Base-by-base conservation (phyloP, 2,113 vertebrate species). In the Mohoua ochrocephala region DNA sequence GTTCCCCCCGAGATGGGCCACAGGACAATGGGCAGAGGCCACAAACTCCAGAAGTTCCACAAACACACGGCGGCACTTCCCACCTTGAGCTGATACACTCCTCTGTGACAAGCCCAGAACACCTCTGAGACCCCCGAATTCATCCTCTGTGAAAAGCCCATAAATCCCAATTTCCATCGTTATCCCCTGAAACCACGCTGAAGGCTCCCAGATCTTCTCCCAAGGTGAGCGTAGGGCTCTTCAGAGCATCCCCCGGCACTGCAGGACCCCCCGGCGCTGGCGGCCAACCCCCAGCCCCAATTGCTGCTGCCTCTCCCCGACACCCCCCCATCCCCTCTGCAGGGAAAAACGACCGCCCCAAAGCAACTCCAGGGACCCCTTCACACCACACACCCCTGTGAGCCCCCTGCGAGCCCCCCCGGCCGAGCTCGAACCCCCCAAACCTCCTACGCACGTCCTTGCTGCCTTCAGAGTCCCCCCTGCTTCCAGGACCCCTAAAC, bases 1-100 rank as follows among this genome's bases (percentile, higher is more conserved):
- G 12, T 0, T 56, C 44, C 63, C 42, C 76, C 27, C 2, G 0
- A 2, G 6, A 47, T 5, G 65, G 20, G 41, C 16, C 75, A 63
- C 47, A 64, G 65, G n/a, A 41, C 7, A 26, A 30, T 1, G 50
- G 50, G 11, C 56, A 64, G 26, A 64, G 50, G 50, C 31, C 63
- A 81, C 50, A 37, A 57, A 57, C 37, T 44, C 59, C 67, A 57
- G 1, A 33, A 49, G 3, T 13, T 31, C 31, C 52, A 20, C 4
- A 24, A 20, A 22, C 73, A 37, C 50, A 31, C 22, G 22, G 44
- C 37, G 76, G 68, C 59, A 44, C 35, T 67, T 37, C 77, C 50
- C 68, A 81, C 68, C 27, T 4, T 9, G 59, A 33, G 27, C 67
- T 57, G 31, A 80, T 14, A 17, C 31, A 30, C 35, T 6, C 18